Evolutionary conservation across 2,888 invertebrate genomes (phyloP).

Genomic region (Hylaea fasciaria): DNA sequence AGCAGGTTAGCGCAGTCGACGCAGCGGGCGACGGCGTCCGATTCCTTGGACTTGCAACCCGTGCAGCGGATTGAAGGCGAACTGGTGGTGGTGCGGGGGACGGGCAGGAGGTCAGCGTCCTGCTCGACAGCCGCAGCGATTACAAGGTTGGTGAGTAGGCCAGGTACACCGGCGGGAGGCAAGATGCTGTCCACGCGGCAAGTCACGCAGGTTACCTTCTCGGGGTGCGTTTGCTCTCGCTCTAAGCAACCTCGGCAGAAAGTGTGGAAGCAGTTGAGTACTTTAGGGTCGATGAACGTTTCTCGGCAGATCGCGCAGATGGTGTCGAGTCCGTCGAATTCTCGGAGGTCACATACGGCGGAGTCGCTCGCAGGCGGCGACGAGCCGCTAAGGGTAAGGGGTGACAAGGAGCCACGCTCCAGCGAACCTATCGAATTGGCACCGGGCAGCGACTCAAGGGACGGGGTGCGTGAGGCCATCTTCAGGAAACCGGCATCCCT

Average conservation of each 20-base stretch:
- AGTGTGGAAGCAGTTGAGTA: conserved; percentile 92
- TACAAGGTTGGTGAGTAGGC: conserved; percentile 88
- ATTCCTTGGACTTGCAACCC: conserved; percentile 97
- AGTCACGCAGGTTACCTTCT: conserved; percentile 91
- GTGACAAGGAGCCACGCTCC: conserved; percentile 92
- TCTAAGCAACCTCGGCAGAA: conserved; percentile 94
- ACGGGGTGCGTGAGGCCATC: conserved; percentile 97
- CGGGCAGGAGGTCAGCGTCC: conserved; percentile 80
- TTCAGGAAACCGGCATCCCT: conserved; percentile 96
- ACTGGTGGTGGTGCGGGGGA: conserved; percentile 75
- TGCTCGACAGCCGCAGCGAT: conserved; percentile 83
- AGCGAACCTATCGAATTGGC: conserved; percentile 96
- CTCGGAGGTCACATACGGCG: conserved; percentile 90
- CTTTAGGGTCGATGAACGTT: conserved; percentile 89
- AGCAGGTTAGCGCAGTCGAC: conserved; percentile 98
- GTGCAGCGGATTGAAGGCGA: conserved; percentile 91
- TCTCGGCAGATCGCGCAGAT: conserved; percentile 91
- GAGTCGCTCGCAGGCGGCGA: conserved; percentile 94
- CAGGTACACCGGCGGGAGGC: conserved; percentile 85
- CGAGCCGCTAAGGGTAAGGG: conserved; percentile 93
- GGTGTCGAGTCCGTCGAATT: conserved; percentile 85
- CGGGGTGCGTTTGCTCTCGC: conserved; percentile 87
- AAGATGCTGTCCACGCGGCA: conserved; percentile 84
- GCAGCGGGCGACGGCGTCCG: conserved; percentile 97
- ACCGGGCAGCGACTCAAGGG: conserved; percentile 95